Percentiles rank a stretch among this genome's conserved stretches.
These are phyloP conservation scores for Leucophenga montana DNA, from an alignment of 2,888 invertebrate species.

Conservation along the genomic window DNA sequence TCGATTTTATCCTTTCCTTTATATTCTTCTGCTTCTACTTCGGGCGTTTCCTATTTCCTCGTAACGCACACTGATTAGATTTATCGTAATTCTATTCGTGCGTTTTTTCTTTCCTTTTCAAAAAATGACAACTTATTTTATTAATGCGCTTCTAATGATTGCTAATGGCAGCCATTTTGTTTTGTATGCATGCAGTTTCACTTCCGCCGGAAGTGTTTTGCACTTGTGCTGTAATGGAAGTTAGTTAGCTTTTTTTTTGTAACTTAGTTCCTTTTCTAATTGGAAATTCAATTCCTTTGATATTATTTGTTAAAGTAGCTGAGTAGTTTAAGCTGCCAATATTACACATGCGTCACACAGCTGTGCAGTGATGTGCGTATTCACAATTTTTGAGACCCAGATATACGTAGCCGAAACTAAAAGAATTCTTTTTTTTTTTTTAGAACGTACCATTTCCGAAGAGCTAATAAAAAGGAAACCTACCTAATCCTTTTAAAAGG, in stretches of 20 bases:
- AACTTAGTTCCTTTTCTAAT: not conserved
- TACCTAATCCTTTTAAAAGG: no score
- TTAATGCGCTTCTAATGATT: not conserved
- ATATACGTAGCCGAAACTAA: no score
- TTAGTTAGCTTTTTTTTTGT: not conserved
- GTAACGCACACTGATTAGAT: not conserved
- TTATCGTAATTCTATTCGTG: not conserved
- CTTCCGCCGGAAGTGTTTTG: no score
- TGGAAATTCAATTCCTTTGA: constrained; percentile 12
- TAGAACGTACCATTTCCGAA: no score
- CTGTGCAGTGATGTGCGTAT: no score
- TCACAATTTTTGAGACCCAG: no score
- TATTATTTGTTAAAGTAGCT: not conserved
- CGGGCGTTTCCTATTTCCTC: not conserved
- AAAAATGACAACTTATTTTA: not conserved
- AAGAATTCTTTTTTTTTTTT: no score
- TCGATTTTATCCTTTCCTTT: constrained; percentile 8
- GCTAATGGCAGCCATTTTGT: constrained; percentile 16
- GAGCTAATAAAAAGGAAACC: no score
- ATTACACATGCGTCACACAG: not conserved
- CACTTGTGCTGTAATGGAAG: no score
- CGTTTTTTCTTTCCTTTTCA: not conserved
- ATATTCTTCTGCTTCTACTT: not conserved
- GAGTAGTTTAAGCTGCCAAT: not conserved
- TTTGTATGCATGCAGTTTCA: no score